Evolutionary conservation across 92 coral and sea anemone species (phyloP), one percentile per base, ranked within the genome.

Genomic region (Phenganax stokvisi): DNA sequence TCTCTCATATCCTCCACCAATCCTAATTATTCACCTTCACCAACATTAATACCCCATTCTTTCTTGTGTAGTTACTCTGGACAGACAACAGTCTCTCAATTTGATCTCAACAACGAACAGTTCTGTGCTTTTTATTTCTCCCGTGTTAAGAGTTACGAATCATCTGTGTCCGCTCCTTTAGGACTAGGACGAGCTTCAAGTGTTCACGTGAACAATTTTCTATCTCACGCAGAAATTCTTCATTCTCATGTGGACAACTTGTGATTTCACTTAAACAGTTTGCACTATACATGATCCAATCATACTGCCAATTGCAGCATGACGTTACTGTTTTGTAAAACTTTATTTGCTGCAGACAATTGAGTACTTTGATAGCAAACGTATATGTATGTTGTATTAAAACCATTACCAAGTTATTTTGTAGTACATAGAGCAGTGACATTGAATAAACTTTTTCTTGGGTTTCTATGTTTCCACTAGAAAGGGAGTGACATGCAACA

Each of bases 71-170:
- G 98, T 83, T 89, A 90, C 54, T 81, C 97, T 25, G 94, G 90
- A 25, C 92, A 92, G 80, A 90, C 97, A 54, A 90, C 92, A 53
- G 81, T 82, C 59, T 90, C 98, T 16, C 88, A 94, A 69, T 88
- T 94, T 80, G 98, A 94, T 86, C 87, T 92, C 79, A 81, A 79
- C 16, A 84, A 79, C 31, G 81, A 79, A 56, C 97, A 94, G 90
- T 94, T 94, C 66, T 91, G 96, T 6, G 87, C 92, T 9, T 80
- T 94, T 58, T 83, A 72, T 86, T 94, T 88, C 84, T 94, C 98
- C 15, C 82, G 86, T 53, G 98, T 94, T 28, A 88, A 83, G 52
- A 94, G 97, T 80, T 90, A 85, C 72, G 87, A 91, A 53, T 86
- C 85, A 81, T 78, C 44, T 64, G 78, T 89, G 37, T 64, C 77